Evolutionary conservation across 2,113 vertebrate species (phyloP), one percentile per base, ranked within the genome.

Genomic region (Cynopterus brachyotis): DNA sequence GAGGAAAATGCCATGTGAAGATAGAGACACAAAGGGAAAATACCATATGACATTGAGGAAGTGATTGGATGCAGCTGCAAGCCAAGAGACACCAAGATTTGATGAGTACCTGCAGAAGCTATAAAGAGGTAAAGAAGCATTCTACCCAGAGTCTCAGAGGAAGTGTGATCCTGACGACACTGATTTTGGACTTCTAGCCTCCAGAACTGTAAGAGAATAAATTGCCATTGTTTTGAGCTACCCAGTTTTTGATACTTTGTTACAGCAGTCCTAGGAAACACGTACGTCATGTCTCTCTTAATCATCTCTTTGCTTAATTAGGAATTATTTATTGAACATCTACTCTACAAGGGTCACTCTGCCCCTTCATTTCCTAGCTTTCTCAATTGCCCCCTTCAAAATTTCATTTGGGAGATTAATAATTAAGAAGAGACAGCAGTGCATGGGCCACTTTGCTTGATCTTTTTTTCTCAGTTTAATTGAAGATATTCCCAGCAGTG

Each of bases 401-500:
- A 50, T 24, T 60, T 17, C 22, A 66, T 62, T 89, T 76, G 67
- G 30, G 92, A 85, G 84, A 92, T 81, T 66, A 90, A 95, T 87
- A 96, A 82, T 59, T 64, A 70, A 90, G 87, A 89, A 96, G 59
- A 96, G 24, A 81, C 28, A n/a, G n/a, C 15, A 50, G 0, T 70
- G 16, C 10, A 24, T 32, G 35, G 53, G 64, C 88, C 81, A 85
- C 66, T 96, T 95, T 40, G 40, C 35, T 96, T 96, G 5, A 86
- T 92, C 28, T 84, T 88, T 60, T 55, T 1, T 11, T 28, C 50
- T 69, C 32, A 12, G 1, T 69, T 94, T 60, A 90, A 53, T 66
- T 89, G 76, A 96, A 92, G 84, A 79, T 53, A 24, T 84, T 96
- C 70, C 89, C 84, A 92, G 30, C 40, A 50, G 80, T 88, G 88